These are phyloP conservation scores for Odontomyia ornata DNA, from an alignment of 2,888 invertebrate genomes.

Conservation along the genomic window DNA sequence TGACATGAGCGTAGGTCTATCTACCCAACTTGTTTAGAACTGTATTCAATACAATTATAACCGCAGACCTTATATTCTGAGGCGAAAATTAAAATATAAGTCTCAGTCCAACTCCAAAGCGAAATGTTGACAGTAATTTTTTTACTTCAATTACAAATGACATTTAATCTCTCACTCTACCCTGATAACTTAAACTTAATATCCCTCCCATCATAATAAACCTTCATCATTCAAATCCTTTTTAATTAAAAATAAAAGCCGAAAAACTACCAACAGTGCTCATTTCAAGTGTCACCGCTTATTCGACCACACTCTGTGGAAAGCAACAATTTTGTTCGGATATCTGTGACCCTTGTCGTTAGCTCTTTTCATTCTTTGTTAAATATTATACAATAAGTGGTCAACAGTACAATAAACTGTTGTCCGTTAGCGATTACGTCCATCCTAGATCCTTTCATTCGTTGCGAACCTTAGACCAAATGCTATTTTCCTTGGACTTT, in stretches of 20 bases:
- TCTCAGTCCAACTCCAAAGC: too few species aligned
- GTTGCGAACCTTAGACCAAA: background rate
- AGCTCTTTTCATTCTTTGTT: background rate
- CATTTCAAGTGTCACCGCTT: background rate
- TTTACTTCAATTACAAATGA: too few species aligned
- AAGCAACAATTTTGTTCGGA: background rate
- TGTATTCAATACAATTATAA: too few species aligned
- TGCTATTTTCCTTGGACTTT: background rate
- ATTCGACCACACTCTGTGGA: background rate
- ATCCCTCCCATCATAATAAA: too few species aligned
- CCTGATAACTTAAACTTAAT: too few species aligned
- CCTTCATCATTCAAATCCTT: background rate
- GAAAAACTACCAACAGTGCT: background rate
- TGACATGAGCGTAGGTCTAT: too few species aligned
- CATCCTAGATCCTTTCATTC: background rate
- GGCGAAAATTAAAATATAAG: too few species aligned
- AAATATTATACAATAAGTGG: constrained; percentile 18
- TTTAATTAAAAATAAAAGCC: background rate
- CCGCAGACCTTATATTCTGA: too few species aligned
- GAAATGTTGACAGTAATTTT: too few species aligned
- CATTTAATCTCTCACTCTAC: too few species aligned
- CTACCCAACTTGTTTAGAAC: too few species aligned
- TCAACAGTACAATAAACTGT: constrained; percentile 5
- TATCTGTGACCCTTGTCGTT: background rate
- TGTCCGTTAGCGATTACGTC: background rate